These are phyloP conservation scores for Xiphophorus birchmanni DNA, from an alignment of 2,797 vertebrate species.

Conservation along the genomic window DNA sequence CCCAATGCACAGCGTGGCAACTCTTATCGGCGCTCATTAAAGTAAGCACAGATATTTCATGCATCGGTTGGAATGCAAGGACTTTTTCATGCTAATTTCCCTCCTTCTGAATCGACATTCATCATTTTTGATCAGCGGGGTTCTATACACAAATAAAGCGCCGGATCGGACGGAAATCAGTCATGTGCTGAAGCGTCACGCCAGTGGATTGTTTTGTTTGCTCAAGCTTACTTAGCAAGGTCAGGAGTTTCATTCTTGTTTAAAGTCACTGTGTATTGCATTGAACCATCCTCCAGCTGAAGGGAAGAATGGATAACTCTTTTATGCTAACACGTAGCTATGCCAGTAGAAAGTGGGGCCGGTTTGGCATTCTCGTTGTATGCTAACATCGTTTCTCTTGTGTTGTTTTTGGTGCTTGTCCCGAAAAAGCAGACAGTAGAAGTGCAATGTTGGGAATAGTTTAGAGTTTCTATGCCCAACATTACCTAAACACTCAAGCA, in stretches of 20 bases:
- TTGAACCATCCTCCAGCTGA: conserved; percentile 23
- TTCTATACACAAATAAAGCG: conserved; percentile 52
- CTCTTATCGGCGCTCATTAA: conserved; percentile 77
- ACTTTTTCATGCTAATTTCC: conserved; percentile 76
- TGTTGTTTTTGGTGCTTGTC: background rate
- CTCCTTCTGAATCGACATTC: conserved; percentile 69
- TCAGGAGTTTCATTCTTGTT: conserved; percentile 47
- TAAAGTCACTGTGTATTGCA: conserved; percentile 33
- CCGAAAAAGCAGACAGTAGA: background rate
- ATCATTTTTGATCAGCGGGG: conserved; percentile 69
- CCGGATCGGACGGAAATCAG: conserved; percentile 43
- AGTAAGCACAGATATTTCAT: conserved; percentile 79
- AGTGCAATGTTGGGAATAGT: background rate
- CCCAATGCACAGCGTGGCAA: conserved; percentile 51
- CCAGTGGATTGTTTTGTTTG: conserved; percentile 30
- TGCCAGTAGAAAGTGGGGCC: background rate
- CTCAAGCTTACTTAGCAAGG: conserved; percentile 50
- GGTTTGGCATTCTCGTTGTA: background rate
- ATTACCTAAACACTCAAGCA: background rate
- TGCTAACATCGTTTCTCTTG: background rate
- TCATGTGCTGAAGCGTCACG: conserved; percentile 57
- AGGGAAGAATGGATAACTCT: conserved; percentile 7
- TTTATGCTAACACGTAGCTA: conserved; percentile 5
- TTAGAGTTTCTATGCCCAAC: background rate
- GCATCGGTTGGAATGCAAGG: conserved; percentile 70